Conservation (phyloP, 2,113 vertebrate species). For the Thalassarche chlororhynchos region DNA sequence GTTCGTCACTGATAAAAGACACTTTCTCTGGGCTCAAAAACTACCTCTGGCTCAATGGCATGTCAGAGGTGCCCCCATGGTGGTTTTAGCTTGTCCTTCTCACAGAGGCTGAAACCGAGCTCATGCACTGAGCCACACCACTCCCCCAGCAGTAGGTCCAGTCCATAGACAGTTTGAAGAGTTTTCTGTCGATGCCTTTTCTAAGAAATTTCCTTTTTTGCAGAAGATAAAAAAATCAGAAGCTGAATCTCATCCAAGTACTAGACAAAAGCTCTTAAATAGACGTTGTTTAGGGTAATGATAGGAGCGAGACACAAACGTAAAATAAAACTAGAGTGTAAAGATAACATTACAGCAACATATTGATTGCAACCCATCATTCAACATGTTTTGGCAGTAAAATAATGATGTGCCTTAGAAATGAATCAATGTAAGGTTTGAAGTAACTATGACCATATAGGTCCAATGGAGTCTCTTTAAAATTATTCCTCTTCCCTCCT, state of each 20-base stretch:
- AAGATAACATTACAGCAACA: neutral
- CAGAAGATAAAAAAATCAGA: neutral
- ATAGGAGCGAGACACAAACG: neutral
- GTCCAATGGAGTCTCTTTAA: neutral
- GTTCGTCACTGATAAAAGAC: rapidly evolving
- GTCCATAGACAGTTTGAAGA: too few relatives aligned
- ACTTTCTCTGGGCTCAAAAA: neutral
- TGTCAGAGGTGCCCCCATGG: rapidly evolving
- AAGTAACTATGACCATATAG: neutral
- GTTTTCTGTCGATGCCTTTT: neutral
- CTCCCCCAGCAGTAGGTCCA: neutral
- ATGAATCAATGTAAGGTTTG: neutral
- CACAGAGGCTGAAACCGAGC: neutral
- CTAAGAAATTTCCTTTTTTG: neutral
- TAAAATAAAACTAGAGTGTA: neutral
- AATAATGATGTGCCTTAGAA: neutral
- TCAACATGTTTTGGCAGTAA: neutral
- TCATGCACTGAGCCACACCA: rapidly evolving
- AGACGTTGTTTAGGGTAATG: neutral
- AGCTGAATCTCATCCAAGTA: neutral
- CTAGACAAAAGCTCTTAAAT: neutral
- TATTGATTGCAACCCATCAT: neutral
- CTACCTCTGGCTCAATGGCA: neutral
- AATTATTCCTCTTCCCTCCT: neutral
- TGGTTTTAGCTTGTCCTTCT: neutral